A percentile compares a stretch with the other conserved stretches of the same genome.
phyloP scores from a whole-genome alignment of 2,797 vertebrate genomes.

The Myripristis jacobus region DNA sequence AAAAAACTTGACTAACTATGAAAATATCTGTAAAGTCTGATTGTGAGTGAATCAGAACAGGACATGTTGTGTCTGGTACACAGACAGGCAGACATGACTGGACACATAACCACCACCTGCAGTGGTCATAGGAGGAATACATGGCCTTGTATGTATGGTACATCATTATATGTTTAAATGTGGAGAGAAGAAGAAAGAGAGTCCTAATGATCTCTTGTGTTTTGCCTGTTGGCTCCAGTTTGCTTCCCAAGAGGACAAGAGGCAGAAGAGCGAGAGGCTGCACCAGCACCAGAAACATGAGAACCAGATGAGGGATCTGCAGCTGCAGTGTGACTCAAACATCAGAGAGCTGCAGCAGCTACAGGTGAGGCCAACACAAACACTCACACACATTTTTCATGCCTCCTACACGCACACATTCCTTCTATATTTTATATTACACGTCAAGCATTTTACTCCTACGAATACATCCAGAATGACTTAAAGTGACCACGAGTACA shows the following conservation, averaged over 20 bases:
- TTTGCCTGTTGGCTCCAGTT: constrained; percentile 82
- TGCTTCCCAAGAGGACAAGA: constrained; percentile 95
- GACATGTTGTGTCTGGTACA: too few relatives aligned
- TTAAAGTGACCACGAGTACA: neutral
- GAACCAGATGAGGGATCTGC: constrained; percentile 98
- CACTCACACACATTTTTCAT: neutral
- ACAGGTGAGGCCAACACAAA: constrained; percentile 83
- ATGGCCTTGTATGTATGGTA: too few relatives aligned
- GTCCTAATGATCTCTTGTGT: neutral
- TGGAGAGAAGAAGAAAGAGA: neutral
- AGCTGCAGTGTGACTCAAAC: constrained; percentile 96
- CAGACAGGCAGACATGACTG: too few relatives aligned
- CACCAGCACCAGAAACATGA: constrained; percentile 98
- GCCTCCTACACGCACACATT: neutral
- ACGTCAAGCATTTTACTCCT: neutral
- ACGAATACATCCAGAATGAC: neutral
- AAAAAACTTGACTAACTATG: too few relatives aligned
- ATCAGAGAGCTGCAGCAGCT: constrained; percentile 96
- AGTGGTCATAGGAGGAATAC: too few relatives aligned
- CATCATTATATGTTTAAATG: too few relatives aligned
- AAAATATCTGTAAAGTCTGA: too few relatives aligned
- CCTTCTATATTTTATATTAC: neutral
- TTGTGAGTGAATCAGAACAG: too few relatives aligned
- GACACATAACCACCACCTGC: too few relatives aligned
- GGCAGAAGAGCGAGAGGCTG: constrained; percentile 96